phyloP scores from a whole-genome alignment of 2,113 vertebrate species.

The Phaetusa simplex region DNA sequence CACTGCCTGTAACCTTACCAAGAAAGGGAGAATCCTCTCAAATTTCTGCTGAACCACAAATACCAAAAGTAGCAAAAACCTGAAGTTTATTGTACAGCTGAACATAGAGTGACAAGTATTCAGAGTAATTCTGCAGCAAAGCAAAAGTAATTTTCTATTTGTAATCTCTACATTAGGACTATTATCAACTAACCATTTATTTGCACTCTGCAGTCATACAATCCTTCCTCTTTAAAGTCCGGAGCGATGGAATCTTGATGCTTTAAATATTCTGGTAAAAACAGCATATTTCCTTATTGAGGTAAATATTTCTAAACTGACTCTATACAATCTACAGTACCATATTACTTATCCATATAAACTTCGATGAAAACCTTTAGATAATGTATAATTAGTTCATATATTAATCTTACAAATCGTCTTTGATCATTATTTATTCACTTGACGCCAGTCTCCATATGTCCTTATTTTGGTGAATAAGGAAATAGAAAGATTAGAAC shows the following conservation, averaged over 20 bases:
- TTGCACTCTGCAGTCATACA: neutral
- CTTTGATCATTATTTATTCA: neutral
- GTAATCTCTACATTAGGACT: neutral
- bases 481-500: neutral
- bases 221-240: neutral
- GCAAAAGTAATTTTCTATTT: neutral
- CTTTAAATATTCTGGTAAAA: conserved; percentile 68
- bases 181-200: conserved; percentile 25
- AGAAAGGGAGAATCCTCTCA: neutral
- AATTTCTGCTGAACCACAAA: neutral
- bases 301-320: neutral
- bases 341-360: neutral
- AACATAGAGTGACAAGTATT: neutral
- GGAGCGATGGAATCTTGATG: conserved; percentile 5
- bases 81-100: neutral
- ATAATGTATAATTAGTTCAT: neutral
- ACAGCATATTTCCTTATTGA: neutral
- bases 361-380: neutral
- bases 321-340: neutral
- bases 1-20: neutral
- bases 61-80: neutral
- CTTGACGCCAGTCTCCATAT: neutral
- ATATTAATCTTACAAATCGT: neutral
- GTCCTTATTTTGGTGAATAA: neutral
- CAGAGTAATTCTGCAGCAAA: neutral